A percentile compares a stretch with the other conserved stretches of the same genome.
phyloP scores from a whole-genome alignment of 2,888 invertebrate genomes.

The Melikaiella ostensackeni region DNA sequence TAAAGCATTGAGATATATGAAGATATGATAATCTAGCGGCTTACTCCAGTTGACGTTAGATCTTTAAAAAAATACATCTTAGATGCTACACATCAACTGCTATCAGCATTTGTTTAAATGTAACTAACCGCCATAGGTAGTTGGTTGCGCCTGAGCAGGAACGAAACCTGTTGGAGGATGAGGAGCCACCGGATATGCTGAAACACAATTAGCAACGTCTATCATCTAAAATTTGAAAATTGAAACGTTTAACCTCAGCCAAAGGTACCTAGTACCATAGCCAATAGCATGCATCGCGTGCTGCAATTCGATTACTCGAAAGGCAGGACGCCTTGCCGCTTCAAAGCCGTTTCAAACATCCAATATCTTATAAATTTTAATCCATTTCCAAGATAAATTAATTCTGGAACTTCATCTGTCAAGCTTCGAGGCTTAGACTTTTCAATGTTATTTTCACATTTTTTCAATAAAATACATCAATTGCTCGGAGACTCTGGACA shows the following conservation, averaged over 20 bases:
- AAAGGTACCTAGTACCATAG: conserved; percentile 74
- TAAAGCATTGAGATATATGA: too few species aligned
- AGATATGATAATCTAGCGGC: too few species aligned
- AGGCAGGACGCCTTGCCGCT: conserved; percentile 27
- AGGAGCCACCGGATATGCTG: conserved; percentile 76
- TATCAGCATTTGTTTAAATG: not conserved
- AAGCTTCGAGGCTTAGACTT: not conserved
- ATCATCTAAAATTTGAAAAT: conserved; percentile 41
- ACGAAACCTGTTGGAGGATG: conserved; percentile 76
- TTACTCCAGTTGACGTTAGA: too few species aligned
- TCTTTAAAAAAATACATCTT: too few species aligned
- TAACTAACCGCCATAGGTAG: conserved; percentile 73
- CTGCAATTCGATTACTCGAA: conserved; percentile 17
- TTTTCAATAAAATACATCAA: not conserved
- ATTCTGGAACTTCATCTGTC: not conserved
- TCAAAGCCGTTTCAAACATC: conserved; percentile 27
- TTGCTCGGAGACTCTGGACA: conserved; percentile 43
- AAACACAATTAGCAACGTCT: conserved; percentile 68
- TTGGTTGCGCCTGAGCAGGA: conserved; percentile 74
- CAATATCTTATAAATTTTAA: not conserved
- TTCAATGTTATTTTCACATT: not conserved
- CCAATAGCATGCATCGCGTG: conserved; percentile 62
- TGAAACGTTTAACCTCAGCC: conserved; percentile 61
- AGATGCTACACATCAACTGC: too few species aligned
- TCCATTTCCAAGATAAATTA: not conserved